phyloP scores from a whole-genome alignment of 2,797 vertebrate genomes.

The Thripadectes ignobilis region DNA sequence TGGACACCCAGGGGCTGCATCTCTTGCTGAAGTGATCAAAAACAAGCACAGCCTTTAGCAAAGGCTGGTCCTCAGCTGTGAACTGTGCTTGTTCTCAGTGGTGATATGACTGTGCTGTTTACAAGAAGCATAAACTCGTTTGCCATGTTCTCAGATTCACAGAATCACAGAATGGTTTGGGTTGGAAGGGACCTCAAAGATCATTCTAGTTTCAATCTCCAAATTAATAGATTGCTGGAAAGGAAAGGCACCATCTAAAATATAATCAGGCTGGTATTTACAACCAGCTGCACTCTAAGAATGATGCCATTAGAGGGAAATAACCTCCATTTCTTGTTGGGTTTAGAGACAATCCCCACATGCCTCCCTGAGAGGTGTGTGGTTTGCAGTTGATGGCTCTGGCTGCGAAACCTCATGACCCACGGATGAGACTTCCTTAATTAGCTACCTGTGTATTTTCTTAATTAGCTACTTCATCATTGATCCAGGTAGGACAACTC shows the following conservation, averaged over 20 bases:
- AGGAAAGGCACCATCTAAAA: not conserved
- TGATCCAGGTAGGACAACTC: not conserved
- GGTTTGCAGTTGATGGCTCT: not conserved
- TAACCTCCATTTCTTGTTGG: fast-evolving
- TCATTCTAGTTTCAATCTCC: not conserved
- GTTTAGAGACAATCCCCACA: not conserved
- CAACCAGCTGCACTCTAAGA: constrained; percentile 33
- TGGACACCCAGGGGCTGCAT: not conserved
- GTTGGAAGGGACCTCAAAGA: not conserved
- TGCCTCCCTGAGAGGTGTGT: not conserved
- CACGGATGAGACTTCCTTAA: not conserved
- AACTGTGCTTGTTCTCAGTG: not conserved
- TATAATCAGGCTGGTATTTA: not conserved
- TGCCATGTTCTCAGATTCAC: not conserved
- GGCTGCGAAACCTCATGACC: not conserved
- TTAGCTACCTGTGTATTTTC: not conserved
- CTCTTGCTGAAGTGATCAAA: not conserved
- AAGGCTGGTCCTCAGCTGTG: not conserved
- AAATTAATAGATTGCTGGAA: not conserved
- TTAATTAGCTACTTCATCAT: not conserved
- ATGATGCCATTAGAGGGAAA: not conserved
- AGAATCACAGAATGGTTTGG: not conserved
- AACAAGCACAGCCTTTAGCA: not conserved
- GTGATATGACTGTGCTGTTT: constrained; percentile 13
- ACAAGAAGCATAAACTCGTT: not conserved